Evolutionary conservation across 2,113 vertebrate genomes (phyloP).

Genomic region (Halichoerus grypus): DNA sequence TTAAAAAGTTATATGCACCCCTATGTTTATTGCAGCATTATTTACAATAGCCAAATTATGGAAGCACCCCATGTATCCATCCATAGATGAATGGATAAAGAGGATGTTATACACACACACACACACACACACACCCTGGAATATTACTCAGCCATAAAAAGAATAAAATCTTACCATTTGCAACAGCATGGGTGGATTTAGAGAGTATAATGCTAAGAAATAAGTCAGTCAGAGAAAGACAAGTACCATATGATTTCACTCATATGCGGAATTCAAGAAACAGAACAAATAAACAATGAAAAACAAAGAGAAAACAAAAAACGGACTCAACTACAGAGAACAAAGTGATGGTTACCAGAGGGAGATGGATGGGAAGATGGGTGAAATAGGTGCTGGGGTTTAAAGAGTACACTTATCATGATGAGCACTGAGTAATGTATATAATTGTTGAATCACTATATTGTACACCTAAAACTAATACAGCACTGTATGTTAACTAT

Average conservation of each 20-base stretch:
- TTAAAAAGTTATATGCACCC: neutral
- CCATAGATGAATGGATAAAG: neutral
- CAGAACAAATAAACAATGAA: neutral
- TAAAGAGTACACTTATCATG: neutral
- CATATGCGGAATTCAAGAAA: neutral
- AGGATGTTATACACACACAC: neutral
- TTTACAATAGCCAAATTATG: neutral
- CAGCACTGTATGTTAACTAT: neutral
- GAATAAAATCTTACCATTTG: neutral
- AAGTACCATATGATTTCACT: neutral
- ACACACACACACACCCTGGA: no score
- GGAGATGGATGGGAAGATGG: neutral
- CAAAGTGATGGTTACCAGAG: neutral
- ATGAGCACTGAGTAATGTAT: neutral
- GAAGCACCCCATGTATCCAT: neutral
- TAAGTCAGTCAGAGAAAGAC: neutral
- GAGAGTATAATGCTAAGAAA: neutral
- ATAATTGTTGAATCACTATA: neutral
- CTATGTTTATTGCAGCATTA: neutral
- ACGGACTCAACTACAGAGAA: neutral
- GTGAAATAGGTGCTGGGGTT: neutral
- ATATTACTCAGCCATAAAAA: neutral
- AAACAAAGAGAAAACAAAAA: neutral
- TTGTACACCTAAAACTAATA: neutral
- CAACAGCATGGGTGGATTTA: neutral